Evolutionary conservation across 2,888 invertebrate genomes (phyloP).

Genomic region (Apotomis turbidana): DNA sequence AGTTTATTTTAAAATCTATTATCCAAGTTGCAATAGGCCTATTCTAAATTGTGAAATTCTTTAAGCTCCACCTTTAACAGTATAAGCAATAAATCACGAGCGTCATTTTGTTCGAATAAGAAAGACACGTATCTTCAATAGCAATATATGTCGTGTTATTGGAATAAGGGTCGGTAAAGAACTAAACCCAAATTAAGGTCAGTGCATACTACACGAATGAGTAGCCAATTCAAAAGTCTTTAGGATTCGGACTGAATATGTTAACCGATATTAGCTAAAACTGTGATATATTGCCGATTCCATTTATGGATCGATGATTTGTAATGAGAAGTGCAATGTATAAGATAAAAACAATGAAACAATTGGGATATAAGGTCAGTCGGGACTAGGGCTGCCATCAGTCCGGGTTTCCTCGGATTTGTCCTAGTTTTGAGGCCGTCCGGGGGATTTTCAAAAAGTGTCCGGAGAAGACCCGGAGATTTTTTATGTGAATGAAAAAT

Average conservation of each 20-base stretch:
- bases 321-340: neutral
- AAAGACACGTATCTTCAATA: neutral
- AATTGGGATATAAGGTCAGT: too few species aligned
- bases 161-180: constrained; percentile 2
- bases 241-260: constrained; percentile 29
- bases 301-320: neutral
- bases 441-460: too few species aligned
- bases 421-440: too few species aligned
- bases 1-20: too few species aligned
- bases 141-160: neutral
- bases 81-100: neutral
- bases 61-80: neutral
- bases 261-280: constrained; percentile 29
- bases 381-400: too few species aligned
- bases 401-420: too few species aligned
- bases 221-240: constrained; percentile 34
- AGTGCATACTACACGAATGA: constrained; percentile 19
- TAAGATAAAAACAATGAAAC: neutral
- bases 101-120: neutral
- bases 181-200: constrained; percentile 26
- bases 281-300: constrained; percentile 25
- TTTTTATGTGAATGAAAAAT: too few species aligned
- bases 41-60: neutral
- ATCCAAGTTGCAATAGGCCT: neutral
- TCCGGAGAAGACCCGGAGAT: too few species aligned